Conservation (phyloP, 2,113 vertebrate species). For the Protomyctophum bolini region DNA sequence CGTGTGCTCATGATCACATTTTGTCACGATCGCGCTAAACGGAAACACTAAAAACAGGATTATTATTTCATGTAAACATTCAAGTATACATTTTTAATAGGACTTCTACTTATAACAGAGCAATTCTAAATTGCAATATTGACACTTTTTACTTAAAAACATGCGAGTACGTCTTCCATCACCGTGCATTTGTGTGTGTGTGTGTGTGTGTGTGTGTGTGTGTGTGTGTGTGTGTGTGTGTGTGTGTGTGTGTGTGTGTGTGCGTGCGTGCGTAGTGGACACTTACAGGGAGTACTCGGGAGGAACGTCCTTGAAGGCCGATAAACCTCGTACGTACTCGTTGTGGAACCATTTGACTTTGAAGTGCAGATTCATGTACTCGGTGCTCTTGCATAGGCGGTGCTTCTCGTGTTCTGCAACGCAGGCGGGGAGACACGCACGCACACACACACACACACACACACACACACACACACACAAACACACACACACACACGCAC, state of each 20-base stretch:
- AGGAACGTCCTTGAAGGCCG: slow-evolving; percentile 89
- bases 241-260: not conserved
- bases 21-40: no score
- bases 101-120: no score
- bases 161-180: no score
- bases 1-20: no score
- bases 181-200: not conserved
- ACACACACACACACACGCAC: not conserved
- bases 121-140: no score
- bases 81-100: no score
- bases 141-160: no score
- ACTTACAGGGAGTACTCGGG: slow-evolving; percentile 98
- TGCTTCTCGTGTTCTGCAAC: slow-evolving; percentile 95
- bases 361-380: slow-evolving; percentile 99
- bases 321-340: slow-evolving; percentile 93
- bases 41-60: no score
- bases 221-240: not conserved
- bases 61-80: no score
- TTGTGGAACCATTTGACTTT: slow-evolving; percentile 99
- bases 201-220: not conserved
- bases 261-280: not conserved
- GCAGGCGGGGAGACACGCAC: slow-evolving; percentile 11
- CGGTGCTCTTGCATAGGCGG: slow-evolving; percentile 96
- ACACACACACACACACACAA: not conserved
- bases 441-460: not conserved